Conservation (phyloP, 2,888 invertebrate species). For the Acrocera orbiculus region DNA sequence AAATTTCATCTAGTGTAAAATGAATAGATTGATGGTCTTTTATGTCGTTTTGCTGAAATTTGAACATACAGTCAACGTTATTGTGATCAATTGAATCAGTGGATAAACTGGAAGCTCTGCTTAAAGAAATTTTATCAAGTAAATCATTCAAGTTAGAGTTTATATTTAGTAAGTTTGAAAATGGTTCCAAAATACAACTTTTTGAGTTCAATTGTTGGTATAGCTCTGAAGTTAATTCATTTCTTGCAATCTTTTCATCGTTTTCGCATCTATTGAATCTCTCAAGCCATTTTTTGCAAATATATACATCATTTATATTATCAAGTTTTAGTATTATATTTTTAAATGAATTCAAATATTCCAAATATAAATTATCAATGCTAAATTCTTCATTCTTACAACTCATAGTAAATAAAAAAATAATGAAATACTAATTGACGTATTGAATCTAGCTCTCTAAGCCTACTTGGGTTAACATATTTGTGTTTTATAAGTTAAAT, state of each 20-base stretch:
- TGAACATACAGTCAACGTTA: too few species aligned
- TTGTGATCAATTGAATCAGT: too few species aligned
- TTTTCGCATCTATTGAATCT: conserved; percentile 16
- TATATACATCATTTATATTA: conserved; percentile 15
- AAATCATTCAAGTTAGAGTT: conserved; percentile 1
- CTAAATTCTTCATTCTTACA: conserved; percentile 2
- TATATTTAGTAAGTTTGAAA: conserved; percentile 4
- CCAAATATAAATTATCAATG: conserved; percentile 17
- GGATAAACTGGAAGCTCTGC: too few species aligned
- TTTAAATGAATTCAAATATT: conserved; percentile 15
- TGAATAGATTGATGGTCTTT: not conserved
- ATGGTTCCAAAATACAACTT: conserved; percentile 4
- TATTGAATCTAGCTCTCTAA: too few species aligned
- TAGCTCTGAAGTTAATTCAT: conserved; percentile 20
- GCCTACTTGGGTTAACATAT: too few species aligned
- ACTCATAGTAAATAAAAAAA: too few species aligned
- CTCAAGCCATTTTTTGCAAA: conserved; percentile 19
- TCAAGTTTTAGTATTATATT: conserved; percentile 15
- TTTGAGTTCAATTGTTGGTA: conserved; percentile 18
- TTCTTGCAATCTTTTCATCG: conserved; percentile 20
- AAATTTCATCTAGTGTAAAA: too few species aligned
- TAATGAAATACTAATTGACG: too few species aligned
- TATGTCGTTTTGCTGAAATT: not conserved
- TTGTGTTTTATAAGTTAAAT: too few species aligned
- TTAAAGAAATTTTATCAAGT: conserved; percentile 1